Evolutionary conservation across 2,888 invertebrate species (phyloP).

Genomic region (Lepetodrilus schrolli): DNA sequence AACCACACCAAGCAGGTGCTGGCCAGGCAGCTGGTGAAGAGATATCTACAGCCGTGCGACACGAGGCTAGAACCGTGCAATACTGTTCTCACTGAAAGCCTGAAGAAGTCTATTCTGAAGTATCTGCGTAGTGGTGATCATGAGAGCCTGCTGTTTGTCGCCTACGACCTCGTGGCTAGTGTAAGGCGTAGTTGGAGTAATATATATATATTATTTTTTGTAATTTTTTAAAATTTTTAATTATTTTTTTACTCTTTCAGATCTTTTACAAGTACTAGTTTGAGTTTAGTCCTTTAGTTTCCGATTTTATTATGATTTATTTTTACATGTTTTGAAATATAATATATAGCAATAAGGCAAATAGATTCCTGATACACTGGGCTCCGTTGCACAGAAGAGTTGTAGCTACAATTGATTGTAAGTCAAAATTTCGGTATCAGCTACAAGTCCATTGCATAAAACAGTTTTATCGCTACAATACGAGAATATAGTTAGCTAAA

Average conservation of each 20-base stretch:
- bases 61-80: conserved; percentile 29
- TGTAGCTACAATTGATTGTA: too few relatives aligned
- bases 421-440: too few relatives aligned
- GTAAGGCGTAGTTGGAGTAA: conserved; percentile 30
- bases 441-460: too few relatives aligned
- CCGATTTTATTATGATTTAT: too few relatives aligned
- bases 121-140: conserved; percentile 43
- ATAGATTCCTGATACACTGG: too few relatives aligned
- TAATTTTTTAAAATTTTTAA: not conserved
- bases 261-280: not conserved
- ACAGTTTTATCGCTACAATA: too few relatives aligned
- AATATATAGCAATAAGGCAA: too few relatives aligned
- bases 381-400: too few relatives aligned
- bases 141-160: conserved; percentile 43
- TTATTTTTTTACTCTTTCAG: not conserved
- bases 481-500: too few relatives aligned
- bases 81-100: conserved; percentile 48
- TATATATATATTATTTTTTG: not conserved
- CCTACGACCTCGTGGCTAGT: conserved; percentile 51
- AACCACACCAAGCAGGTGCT: not conserved
- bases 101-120: conserved; percentile 47
- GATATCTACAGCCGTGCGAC: conserved; percentile 42
- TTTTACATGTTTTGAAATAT: too few relatives aligned
- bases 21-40: conserved; percentile 35
- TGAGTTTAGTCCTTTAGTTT: too few relatives aligned